phyloP scores from a whole-genome alignment of 2,888 invertebrate species.

The Hyles lineata region DNA sequence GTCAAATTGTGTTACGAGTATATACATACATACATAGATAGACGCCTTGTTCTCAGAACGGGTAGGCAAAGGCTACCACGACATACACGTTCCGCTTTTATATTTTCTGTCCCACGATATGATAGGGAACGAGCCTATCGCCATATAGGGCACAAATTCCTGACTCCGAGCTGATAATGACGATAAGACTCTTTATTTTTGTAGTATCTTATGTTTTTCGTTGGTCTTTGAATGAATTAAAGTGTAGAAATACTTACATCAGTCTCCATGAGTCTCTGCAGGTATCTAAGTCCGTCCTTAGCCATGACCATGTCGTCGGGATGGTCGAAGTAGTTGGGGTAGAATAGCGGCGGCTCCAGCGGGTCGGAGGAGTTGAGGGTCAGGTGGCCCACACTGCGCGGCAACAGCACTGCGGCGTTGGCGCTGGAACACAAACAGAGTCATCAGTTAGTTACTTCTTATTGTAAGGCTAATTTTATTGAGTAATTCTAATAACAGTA shows the following conservation, averaged over 20 bases:
- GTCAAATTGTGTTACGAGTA: neutral
- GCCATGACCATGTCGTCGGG: slow-evolving; percentile 64
- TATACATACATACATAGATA: too few species aligned
- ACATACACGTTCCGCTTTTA: too few species aligned
- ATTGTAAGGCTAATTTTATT: neutral
- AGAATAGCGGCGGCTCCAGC: slow-evolving; percentile 55
- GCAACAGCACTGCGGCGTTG: slow-evolving; percentile 60
- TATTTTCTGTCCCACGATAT: too few species aligned
- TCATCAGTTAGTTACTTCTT: neutral
- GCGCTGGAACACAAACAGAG: slow-evolving; percentile 54
- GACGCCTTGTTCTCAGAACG: too few species aligned
- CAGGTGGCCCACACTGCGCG: slow-evolving; percentile 62
- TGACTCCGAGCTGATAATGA: too few species aligned
- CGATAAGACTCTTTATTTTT: too few species aligned
- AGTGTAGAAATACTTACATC: slow-evolving; percentile 48
- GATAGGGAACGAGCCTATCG: too few species aligned
- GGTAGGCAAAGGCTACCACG: too few species aligned
- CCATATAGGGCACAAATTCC: too few species aligned
- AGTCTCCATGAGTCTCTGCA: slow-evolving; percentile 56
- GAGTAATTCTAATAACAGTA: too few species aligned
- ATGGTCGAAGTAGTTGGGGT: slow-evolving; percentile 62
- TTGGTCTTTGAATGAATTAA: too few species aligned
- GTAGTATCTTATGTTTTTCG: too few species aligned
- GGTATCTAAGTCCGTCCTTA: slow-evolving; percentile 56
- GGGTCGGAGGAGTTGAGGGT: slow-evolving; percentile 66